Conservation (phyloP, 2,113 vertebrate genomes). For the Acanthisitta chloris region DNA sequence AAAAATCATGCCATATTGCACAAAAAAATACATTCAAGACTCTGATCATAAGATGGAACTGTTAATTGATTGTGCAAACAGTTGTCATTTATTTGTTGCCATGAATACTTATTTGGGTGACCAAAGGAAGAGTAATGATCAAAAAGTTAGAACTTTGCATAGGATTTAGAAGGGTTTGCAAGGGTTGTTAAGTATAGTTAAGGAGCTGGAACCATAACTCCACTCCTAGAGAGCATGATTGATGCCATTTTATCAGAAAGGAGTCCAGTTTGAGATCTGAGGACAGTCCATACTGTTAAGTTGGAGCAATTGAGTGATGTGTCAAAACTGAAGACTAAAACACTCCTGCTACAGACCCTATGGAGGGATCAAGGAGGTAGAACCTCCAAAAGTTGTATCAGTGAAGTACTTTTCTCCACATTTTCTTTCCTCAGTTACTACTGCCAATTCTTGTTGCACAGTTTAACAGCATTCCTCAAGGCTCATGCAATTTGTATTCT, state of each 20-base stretch:
- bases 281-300: not conserved
- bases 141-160: not conserved
- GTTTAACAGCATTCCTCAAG: not conserved
- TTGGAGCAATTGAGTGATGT: fast-evolving
- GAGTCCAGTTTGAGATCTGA: not conserved
- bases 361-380: not conserved
- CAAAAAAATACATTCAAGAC: not conserved
- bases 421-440: not conserved
- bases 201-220: not conserved
- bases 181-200: too few species aligned
- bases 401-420: not conserved
- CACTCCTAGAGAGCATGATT: not conserved
- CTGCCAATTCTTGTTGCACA: not conserved
- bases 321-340: not conserved
- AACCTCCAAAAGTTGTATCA: not conserved
- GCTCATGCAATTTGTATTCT: not conserved
- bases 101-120: not conserved
- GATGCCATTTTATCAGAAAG: not conserved
- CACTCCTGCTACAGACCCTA: not conserved
- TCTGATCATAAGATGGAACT: not conserved
- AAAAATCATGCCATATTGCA: not conserved
- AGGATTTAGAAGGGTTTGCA: not conserved
- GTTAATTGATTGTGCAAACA: not conserved
- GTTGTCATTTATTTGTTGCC: not conserved
- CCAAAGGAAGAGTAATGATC: not conserved